Evolutionary conservation across 2,888 invertebrate genomes (phyloP), one percentile per base, ranked within the genome.

Genomic region (Coelinius sp.): DNA sequence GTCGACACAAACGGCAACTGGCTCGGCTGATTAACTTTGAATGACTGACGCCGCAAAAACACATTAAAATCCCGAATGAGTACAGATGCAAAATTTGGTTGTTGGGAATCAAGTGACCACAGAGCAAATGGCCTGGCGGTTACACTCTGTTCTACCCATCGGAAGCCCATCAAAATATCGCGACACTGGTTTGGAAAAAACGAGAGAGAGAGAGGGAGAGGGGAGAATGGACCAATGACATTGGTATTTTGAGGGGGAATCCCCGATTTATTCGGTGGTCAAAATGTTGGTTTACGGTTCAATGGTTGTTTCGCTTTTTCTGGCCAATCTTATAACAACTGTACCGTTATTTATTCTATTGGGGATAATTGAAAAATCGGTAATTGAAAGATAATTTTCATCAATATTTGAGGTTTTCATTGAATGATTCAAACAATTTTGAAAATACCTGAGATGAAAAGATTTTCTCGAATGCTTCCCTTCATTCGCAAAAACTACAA

Each of bases 11-110:
- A 78, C 79, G 78, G 83, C 81, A 83, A 83, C 83, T 81, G 82
- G 81, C 81, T 79, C 22, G 31, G 83, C 86, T 86, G 87, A 87
- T 86, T 86, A 87, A 86, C 85, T 85, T 84, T 83, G 86, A 87
- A 87, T 86, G 85, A 84, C 85, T 85, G 85, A 86, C 84, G 85
- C 87, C 87, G 84, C 87, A 87, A 86, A 87, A 87, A 87, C 86
- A 84, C 85, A 87, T 87, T 86, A 87, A 87, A 87, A 87, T 85
- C 85, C 81, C 56, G 86, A 85, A 86, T 85, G 86, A 86, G 85
- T 84, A 83, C 84, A 82, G 85, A 86, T 85, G 86, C 70, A 86
- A 86, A 86, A 87, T 86, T 86, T 84, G 84, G 85, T 84, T 82
- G 82, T 81, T 78, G 83, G 85, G 83, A 87, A 86, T 85, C 86